Percentiles rank a stretch among this genome's conserved stretches.
Conservation (phyloP, 1,140 invertebrate genomes). For the Elysia chlorotica region DNA sequence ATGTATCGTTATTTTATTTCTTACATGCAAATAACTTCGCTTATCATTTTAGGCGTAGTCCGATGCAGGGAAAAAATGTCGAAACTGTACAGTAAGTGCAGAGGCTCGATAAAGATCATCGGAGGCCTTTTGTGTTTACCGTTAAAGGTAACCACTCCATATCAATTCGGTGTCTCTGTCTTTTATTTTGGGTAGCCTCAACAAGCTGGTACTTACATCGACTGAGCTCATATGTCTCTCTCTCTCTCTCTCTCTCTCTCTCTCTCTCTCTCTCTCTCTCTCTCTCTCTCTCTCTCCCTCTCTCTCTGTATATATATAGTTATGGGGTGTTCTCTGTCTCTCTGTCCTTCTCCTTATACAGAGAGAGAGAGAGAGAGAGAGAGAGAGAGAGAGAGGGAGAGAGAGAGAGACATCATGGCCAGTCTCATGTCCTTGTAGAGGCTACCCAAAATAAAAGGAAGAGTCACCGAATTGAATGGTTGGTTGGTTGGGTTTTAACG, state of each 20-base stretch:
- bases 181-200: no score
- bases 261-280: not conserved
- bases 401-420: not conserved
- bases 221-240: not conserved
- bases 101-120: no score
- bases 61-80: no score
- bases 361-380: not conserved
- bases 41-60: no score
- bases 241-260: not conserved
- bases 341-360: not conserved
- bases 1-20: no score
- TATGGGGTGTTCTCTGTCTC: not conserved
- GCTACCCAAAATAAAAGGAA: not conserved
- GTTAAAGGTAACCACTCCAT: no score
- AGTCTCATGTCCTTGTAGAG: not conserved
- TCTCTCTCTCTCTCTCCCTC: not conserved
- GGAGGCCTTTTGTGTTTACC: no score
- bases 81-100: no score
- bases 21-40: no score
- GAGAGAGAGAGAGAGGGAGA: not conserved
- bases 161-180: no score
- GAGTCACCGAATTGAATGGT: conserved; percentile 35
- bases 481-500: not conserved
- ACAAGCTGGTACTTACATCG: no score
- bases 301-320: no score